Conservation (phyloP, 2,888 invertebrate genomes). For the Loripinus fragilis region DNA sequence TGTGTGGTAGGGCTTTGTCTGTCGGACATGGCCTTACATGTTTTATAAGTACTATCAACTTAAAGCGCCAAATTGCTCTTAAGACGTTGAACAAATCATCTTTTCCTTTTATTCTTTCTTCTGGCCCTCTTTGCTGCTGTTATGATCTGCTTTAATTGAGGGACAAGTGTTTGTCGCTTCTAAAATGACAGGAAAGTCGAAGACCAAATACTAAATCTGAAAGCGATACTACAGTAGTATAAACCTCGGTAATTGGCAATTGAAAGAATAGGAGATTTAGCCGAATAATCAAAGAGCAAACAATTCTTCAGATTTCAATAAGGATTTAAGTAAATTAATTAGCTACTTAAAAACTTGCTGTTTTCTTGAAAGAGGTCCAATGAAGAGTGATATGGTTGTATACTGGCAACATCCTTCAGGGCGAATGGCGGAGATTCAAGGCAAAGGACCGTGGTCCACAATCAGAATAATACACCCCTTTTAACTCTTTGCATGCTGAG, state of each 20-base stretch:
- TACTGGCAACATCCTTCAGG: not conserved
- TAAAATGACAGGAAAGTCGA: slow-evolving; percentile 13
- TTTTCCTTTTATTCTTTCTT: slow-evolving; percentile 2
- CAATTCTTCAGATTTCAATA: slow-evolving; percentile 6
- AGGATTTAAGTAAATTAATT: slow-evolving; percentile 11
- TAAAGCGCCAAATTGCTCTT: slow-evolving; percentile 1
- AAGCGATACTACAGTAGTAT: slow-evolving; percentile 15
- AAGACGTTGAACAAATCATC: not conserved
- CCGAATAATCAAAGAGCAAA: slow-evolving; percentile 12
- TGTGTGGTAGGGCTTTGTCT: slow-evolving; percentile 6
- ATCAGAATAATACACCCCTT: no score
- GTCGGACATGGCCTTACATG: slow-evolving; percentile 11
- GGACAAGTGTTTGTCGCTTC: slow-evolving; percentile 5
- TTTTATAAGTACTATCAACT: not conserved
- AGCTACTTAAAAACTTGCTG: not conserved
- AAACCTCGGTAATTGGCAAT: slow-evolving; percentile 20
- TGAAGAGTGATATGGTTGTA: slow-evolving; percentile 1
- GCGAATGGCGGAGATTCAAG: not conserved
- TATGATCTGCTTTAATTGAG: slow-evolving; percentile 10
- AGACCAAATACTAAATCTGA: not conserved
- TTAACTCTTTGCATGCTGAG: no score
- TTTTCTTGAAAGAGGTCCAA: not conserved
- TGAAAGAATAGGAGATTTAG: slow-evolving; percentile 12
- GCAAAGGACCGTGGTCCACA: not conserved
- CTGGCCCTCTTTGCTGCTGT: not conserved